Base-by-base conservation (phyloP, 2,797 vertebrate genomes). In the Rachycentron canadum region DNA sequence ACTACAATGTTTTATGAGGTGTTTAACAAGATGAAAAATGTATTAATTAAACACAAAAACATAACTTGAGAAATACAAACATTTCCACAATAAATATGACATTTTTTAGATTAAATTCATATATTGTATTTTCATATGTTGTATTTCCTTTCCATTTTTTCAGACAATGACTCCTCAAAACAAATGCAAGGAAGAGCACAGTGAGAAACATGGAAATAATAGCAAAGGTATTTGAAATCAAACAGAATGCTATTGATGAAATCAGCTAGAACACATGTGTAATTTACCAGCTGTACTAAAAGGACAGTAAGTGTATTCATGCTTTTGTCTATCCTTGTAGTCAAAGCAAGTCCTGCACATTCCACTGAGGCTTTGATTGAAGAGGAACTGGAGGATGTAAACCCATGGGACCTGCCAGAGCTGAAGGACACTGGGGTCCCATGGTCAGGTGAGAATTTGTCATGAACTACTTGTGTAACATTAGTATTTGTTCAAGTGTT, bases 321-420 rank as follows among this genome's bases (percentile, higher is more conserved):
- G 1, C 7, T 3, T 72, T 32, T 75, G 43, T 81, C 25, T 76
- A n/a, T 58, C 38, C 11, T 19, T 93, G 88, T 77, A 47, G 57
- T 90, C 17, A 69, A 92, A 78, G 81, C 83, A 7, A 95, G 92
- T 73, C 93, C 93, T 73, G 92, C 95, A 0, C 91, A 95, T 73
- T 99, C 97, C 73, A 96, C 96, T 2, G 28, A 92, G 63, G 85
- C 94, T 36, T 91, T 98, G 86, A 92, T 97, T 32, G 92, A 95
- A 32, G 79, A 63, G 5, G 88, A 87, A 32, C 79, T 73, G 1
- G 72, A 76, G 52, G 82, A 88, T 0, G 66, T 62, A 3, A 96
- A 98, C 79, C 96, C 96, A 0, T 99, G 97, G 98, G 93, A 96
- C 73, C 75, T 97, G 70, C 95, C 96, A 0, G 96, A 95, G 56